phyloP scores from a whole-genome alignment of 1,140 invertebrate species.

The Schlechtendalia chinensis region DNA sequence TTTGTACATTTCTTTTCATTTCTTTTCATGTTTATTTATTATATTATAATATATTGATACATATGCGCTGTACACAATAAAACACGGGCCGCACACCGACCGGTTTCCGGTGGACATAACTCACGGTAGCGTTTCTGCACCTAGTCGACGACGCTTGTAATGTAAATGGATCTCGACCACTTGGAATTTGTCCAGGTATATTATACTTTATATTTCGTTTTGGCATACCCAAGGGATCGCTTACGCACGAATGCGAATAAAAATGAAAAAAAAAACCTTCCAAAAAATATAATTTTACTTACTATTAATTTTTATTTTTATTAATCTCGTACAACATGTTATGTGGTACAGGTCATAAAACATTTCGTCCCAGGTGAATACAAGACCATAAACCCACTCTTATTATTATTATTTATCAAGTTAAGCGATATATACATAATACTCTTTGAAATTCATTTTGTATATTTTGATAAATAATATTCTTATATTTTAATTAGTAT shows the following conservation, averaged over 20 bases:
- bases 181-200: background rate
- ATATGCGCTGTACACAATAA: background rate
- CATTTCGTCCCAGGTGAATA: slow-evolving; percentile 28
- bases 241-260: background rate
- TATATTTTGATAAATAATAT: background rate
- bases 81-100: slow-evolving; percentile 39
- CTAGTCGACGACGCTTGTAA: slow-evolving; percentile 24
- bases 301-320: background rate
- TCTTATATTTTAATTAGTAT: slow-evolving; percentile 43
- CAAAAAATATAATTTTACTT: background rate
- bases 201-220: background rate
- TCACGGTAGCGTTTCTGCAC: slow-evolving; percentile 32
- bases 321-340: slow-evolving; percentile 3
- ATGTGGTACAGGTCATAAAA: background rate
- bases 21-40: too few species aligned
- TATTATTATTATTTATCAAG: background rate
- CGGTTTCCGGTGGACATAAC: slow-evolving; percentile 40
- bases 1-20: too few species aligned
- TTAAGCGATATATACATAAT: background rate
- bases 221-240: background rate
- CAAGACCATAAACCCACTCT: slow-evolving; percentile 8
- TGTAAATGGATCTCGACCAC: slow-evolving; percentile 13
- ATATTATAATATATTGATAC: background rate
- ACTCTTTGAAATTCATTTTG: background rate
- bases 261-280: slow-evolving; percentile 1